Conservation (phyloP, 2,888 invertebrate genomes). For the Camponotus fellah region DNA sequence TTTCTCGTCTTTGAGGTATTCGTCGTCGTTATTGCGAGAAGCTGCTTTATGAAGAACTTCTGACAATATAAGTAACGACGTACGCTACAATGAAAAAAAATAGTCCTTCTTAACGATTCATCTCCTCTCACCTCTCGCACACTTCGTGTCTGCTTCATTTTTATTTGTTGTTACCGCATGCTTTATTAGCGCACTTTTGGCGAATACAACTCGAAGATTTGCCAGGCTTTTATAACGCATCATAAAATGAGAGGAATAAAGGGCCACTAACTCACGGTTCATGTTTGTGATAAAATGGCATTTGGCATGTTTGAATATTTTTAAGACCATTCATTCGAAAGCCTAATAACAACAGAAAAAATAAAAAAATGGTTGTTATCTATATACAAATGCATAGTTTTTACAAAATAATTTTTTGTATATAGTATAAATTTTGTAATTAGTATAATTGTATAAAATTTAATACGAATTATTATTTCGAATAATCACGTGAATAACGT, state of each 20-base stretch:
- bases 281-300: background rate
- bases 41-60: slow-evolving; percentile 44
- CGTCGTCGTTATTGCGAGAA: slow-evolving; percentile 43
- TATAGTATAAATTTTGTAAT: background rate
- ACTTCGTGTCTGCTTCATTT: background rate
- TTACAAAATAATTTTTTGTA: background rate
- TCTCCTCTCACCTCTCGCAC: background rate
- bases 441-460: background rate
- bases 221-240: slow-evolving; percentile 26
- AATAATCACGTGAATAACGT: too few relatives aligned
- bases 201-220: slow-evolving; percentile 27
- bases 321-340: background rate
- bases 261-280: background rate
- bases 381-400: background rate
- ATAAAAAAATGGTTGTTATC: background rate
- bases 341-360: background rate
- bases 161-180: slow-evolving; percentile 1
- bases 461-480: too few relatives aligned
- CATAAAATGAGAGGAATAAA: slow-evolving; percentile 20
- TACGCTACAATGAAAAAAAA: slow-evolving; percentile 16
- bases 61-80: slow-evolving; percentile 34
- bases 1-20: slow-evolving; percentile 37
- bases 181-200: slow-evolving; percentile 30
- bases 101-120: slow-evolving; percentile 23
- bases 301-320: slow-evolving; percentile 13